Conservation (phyloP, 2,797 vertebrate genomes). For the Discoglossus pictus region DNA sequence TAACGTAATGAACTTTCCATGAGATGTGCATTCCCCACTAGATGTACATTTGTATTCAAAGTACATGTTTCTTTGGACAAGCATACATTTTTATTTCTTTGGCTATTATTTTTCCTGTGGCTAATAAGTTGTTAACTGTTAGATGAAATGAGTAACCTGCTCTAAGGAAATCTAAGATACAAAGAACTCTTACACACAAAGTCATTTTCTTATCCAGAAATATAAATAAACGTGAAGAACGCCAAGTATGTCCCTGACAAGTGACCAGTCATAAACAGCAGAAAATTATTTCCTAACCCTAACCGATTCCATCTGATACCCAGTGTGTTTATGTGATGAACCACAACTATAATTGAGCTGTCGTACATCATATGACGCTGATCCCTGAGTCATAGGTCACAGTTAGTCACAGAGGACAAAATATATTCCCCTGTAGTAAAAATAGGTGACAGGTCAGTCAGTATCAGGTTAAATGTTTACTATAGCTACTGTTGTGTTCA, state of each 20-base stretch:
- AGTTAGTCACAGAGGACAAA: conserved; percentile 3
- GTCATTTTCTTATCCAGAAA: conserved; percentile 31
- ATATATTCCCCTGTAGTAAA: conserved; percentile 5
- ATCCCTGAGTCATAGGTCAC: conserved; percentile 18
- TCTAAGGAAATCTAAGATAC: conserved; percentile 27
- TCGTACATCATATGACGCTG: conserved; percentile 22
- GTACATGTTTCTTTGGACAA: conserved; percentile 25
- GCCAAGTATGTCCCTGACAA: conserved; percentile 33
- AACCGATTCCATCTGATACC: background rate
- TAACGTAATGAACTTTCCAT: no score
- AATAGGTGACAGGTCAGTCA: conserved; percentile 7
- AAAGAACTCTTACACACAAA: conserved; percentile 40
- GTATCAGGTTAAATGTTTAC: conserved; percentile 2
- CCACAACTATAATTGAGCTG: conserved; percentile 33
- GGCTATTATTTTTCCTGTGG: conserved; percentile 16
- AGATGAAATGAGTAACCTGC: conserved; percentile 29
- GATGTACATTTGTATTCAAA: conserved; percentile 29
- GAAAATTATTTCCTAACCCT: conserved; percentile 32
- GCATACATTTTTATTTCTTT: conserved; percentile 12
- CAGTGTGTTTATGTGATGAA: conserved; percentile 7
- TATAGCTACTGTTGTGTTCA: background rate
- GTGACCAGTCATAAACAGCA: conserved; percentile 38
- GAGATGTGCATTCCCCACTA: no score
- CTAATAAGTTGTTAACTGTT: conserved; percentile 34
- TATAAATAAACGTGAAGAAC: conserved; percentile 32